Evolutionary conservation across 92 coral and sea anemone genomes (phyloP), one percentile per base, ranked within the genome.

Genomic region (Paragorgia papillata): DNA sequence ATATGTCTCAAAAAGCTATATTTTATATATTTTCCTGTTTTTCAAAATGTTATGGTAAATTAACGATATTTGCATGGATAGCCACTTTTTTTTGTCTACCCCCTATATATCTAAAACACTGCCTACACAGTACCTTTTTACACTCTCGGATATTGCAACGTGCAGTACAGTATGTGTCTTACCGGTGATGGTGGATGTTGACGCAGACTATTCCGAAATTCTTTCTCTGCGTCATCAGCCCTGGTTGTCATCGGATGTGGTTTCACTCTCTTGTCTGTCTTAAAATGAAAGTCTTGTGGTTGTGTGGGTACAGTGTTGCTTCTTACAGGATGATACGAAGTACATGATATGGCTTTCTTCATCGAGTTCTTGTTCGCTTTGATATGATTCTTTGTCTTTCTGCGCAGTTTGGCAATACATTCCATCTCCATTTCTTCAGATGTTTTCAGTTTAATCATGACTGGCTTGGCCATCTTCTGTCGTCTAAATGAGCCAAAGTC

Each of bases 121-220:
- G n/a, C n/a, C n/a, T n/a, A n/a, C n/a, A n/a, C n/a, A n/a, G n/a
- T n/a, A n/a, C n/a, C n/a, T n/a, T n/a, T n/a, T n/a, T n/a, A n/a
- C n/a, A n/a, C n/a, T n/a, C n/a, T n/a, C n/a, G n/a, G n/a, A n/a
- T n/a, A n/a, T n/a, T n/a, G n/a, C n/a, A n/a, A n/a, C n/a, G n/a
- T n/a, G n/a, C n/a, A n/a, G n/a, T n/a, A n/a, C n/a, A n/a, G n/a
- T n/a, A n/a, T n/a, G n/a, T n/a, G 24, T 68, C 97, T 91, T 77
- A 95, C 99, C 2, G 97, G 97, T 60, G 99, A 95, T 27, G 84
- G 86, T 17, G 99, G 97, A 62, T 95, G 99, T 24, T 95, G 92
- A 39, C 99, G 85, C 33, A 95, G 75, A 15, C 90, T 84, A 15
- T 88, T 88, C 64, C 74, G 63, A 73, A 95, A 95, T 71, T 68